Conservation (phyloP, 2,888 invertebrate genomes). For the Coleophora flavipennella region DNA sequence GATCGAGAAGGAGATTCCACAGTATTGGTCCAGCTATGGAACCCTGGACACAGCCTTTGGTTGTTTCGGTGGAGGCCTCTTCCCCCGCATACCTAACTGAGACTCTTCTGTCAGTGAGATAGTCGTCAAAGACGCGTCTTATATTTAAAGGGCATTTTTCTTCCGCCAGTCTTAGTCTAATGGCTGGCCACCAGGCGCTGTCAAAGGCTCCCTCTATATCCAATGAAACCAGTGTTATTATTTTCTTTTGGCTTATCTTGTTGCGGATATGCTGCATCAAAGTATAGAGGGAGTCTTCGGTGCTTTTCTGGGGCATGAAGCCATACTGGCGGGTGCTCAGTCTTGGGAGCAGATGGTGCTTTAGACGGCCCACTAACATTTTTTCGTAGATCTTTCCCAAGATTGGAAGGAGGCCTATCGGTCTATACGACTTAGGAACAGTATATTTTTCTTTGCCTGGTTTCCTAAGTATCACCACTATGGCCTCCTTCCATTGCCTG, state of each 20-base stretch:
- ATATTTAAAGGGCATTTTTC: conserved; percentile 7
- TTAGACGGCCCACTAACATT: conserved; percentile 6
- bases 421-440: conserved; percentile 5
- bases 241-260: not conserved
- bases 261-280: conserved; percentile 2
- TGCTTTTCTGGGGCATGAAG: conserved; percentile 10
- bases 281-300: conserved; percentile 3
- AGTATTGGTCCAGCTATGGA: conserved; percentile 12
- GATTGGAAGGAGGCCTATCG: conserved; percentile 11
- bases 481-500: conserved; percentile 6
- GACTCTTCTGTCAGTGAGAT: conserved; percentile 1
- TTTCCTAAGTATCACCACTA: conserved; percentile 2
- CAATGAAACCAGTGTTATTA: conserved; percentile 4
- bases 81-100: not conserved
- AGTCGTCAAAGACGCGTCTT: conserved; percentile 5
- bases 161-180: conserved; percentile 7
- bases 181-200: conserved; percentile 10
- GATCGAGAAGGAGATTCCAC: conserved; percentile 12
- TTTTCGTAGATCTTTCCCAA: conserved; percentile 10
- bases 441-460: conserved; percentile 5
- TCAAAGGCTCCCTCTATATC: conserved; percentile 13
- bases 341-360: conserved; percentile 2
- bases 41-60: conserved; percentile 12
- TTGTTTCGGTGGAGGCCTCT: not conserved
- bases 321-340: conserved; percentile 10